These are phyloP conservation scores for Brenthis hecate DNA, from an alignment of 2,888 invertebrate species.

Conservation along the genomic window DNA sequence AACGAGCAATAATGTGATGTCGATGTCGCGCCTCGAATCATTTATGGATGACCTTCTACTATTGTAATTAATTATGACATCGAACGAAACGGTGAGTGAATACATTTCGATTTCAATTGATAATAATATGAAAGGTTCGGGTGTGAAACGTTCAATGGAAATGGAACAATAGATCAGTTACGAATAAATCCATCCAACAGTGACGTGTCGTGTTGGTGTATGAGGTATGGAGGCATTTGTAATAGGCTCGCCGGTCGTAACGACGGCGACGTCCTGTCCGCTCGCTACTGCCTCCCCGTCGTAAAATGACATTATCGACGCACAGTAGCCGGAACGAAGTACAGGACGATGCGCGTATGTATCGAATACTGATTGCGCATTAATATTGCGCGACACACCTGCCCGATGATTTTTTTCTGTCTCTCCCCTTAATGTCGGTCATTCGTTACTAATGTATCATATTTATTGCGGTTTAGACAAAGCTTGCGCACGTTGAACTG, in stretches of 20 bases:
- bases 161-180: conserved; percentile 57
- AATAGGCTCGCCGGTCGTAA: conserved; percentile 76
- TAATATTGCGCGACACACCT: conserved; percentile 80
- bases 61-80: conserved; percentile 37
- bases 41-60: conserved; percentile 64
- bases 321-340: conserved; percentile 82
- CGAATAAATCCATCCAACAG: conserved; percentile 53
- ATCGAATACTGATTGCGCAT: conserved; percentile 80
- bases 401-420: conserved; percentile 77
- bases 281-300: conserved; percentile 68
- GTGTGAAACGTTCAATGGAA: conserved; percentile 64
- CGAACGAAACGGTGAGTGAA: conserved; percentile 39
- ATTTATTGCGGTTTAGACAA: conserved; percentile 75
- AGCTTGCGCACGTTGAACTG: conserved; percentile 62
- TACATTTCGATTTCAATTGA: conserved; percentile 63
- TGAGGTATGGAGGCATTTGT: conserved; percentile 77
- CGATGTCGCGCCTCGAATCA: conserved; percentile 75
- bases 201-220: conserved; percentile 64
- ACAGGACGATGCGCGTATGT: conserved; percentile 79
- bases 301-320: conserved; percentile 82
- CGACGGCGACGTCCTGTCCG: conserved; percentile 82
- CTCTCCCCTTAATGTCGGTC: conserved; percentile 80
- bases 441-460: conserved; percentile 77
- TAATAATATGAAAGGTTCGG: conserved; percentile 50
- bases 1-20: conserved; percentile 78